These are phyloP conservation scores for Notolepis coatsorum DNA, from an alignment of 2,797 vertebrate species.

Conservation along the genomic window DNA sequence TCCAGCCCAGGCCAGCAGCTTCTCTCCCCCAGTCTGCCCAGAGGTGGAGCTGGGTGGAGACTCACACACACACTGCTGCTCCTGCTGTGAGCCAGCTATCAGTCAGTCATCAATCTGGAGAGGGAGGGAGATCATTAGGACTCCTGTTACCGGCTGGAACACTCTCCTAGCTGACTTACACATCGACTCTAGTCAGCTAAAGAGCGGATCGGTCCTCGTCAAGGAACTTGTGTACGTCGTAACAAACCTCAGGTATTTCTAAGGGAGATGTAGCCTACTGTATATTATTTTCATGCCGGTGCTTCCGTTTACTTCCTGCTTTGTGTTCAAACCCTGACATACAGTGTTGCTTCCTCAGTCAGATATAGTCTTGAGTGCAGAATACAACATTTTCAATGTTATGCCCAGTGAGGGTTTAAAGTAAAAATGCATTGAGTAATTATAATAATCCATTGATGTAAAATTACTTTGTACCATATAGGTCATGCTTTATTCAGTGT, in stretches of 20 bases:
- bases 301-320: too few relatives aligned
- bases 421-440: too few relatives aligned
- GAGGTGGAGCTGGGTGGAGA: background rate
- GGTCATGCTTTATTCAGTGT: too few relatives aligned
- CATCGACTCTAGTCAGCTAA: too few relatives aligned
- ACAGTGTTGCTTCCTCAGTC: background rate
- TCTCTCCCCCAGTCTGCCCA: slow-evolving; percentile 26
- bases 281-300: too few relatives aligned
- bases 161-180: too few relatives aligned
- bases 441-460: background rate
- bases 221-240: too few relatives aligned
- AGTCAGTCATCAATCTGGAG: background rate
- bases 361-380: too few relatives aligned
- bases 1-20: slow-evolving; percentile 28
- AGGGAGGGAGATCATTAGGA: background rate
- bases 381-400: background rate
- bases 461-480: background rate
- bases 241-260: too few relatives aligned
- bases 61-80: background rate
- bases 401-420: background rate
- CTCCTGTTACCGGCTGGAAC: too few relatives aligned
- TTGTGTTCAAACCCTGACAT: background rate
- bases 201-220: too few relatives aligned
- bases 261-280: too few relatives aligned
- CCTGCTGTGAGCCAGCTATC: background rate